Evolutionary conservation across 1,140 invertebrate species (phyloP).

Genomic region (Potamilus streckersoni): DNA sequence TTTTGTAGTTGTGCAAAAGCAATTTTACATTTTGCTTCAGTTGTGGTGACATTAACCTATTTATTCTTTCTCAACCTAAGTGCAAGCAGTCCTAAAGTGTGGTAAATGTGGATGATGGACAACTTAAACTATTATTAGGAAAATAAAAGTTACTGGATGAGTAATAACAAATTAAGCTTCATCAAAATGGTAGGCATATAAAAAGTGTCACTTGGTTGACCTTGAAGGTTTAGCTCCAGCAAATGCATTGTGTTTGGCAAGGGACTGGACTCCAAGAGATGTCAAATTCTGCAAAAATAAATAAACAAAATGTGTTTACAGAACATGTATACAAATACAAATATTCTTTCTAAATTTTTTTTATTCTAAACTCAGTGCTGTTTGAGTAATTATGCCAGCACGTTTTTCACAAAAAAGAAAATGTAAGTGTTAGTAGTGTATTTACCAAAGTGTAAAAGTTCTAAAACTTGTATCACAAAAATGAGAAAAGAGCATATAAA

Average conservation of each 20-base stretch:
- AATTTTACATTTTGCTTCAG: too few relatives aligned
- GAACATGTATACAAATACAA: background rate
- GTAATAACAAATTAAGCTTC: too few relatives aligned
- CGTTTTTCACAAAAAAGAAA: background rate
- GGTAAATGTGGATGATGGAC: too few relatives aligned
- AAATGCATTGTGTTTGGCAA: slow-evolving; percentile 69
- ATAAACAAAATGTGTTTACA: slow-evolving; percentile 10
- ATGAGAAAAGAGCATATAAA: background rate
- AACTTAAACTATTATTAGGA: too few relatives aligned
- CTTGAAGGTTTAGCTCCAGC: slow-evolving; percentile 54
- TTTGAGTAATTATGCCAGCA: background rate
- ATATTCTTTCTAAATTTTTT: background rate
- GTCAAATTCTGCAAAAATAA: slow-evolving; percentile 72
- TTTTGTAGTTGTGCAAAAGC: too few relatives aligned
- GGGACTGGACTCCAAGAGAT: slow-evolving; percentile 76
- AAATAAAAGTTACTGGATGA: too few relatives aligned
- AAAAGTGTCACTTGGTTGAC: slow-evolving; percentile 33
- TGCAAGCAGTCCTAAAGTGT: too few relatives aligned
- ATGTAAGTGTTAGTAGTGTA: too few relatives aligned
- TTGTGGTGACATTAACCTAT: too few relatives aligned
- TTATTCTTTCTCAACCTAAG: too few relatives aligned
- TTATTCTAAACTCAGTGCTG: background rate
- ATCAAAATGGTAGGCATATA: too few relatives aligned
- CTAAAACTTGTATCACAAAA: background rate
- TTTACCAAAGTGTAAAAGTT: background rate